Base-by-base conservation (phyloP, 1,140 invertebrate genomes). In the Neelides sp. region DNA sequence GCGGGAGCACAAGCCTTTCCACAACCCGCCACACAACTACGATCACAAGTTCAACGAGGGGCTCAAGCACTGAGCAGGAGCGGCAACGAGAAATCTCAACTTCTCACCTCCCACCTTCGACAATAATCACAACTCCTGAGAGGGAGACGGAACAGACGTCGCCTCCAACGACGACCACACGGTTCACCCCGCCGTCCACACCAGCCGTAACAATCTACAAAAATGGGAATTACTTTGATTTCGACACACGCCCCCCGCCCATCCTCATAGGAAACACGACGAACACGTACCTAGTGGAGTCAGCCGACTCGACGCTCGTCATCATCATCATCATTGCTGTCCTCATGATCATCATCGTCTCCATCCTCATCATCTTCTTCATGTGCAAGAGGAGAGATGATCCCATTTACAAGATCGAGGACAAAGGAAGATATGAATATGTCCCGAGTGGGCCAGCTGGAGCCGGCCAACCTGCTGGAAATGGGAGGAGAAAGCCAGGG, bases 321-420 rank as follows among this genome's bases (percentile, higher is more conserved):
- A 81, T 90, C 36, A 86, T 91, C 32, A 83, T 84, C 43, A 90
- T 94, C 52, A 87, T 92, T 48, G 88, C 87, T 1, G 88, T 85
- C 20, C 83, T 88, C 5, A 71, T 95, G 35, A 91, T 95, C 61
- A 85, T 86, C 22, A 82, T 95, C 50, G 82, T 96, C 12, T 74
- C 94, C 27, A 80, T 95, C 46, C 84, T 91, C 17, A 77, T 94
- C 27, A 78, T 92, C 41, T 81, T 95, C 48, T 76, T 93, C 55
- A 88, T 88, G 67, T 87, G 86, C 68, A 85, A 89, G 67, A 83
- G 83, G 58, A 76, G 85, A 37, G 78, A 85, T 13, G 85, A 91
- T 64, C 78, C 81, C 12, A 83, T 81, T 15, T 94, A 91, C 65
- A 94, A 93, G 66, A 81, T 92, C 28, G 88, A 93, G 58, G 85